phyloP scores from a whole-genome alignment of 2,888 invertebrate genomes.

The Caenorhabditis afra region DNA sequence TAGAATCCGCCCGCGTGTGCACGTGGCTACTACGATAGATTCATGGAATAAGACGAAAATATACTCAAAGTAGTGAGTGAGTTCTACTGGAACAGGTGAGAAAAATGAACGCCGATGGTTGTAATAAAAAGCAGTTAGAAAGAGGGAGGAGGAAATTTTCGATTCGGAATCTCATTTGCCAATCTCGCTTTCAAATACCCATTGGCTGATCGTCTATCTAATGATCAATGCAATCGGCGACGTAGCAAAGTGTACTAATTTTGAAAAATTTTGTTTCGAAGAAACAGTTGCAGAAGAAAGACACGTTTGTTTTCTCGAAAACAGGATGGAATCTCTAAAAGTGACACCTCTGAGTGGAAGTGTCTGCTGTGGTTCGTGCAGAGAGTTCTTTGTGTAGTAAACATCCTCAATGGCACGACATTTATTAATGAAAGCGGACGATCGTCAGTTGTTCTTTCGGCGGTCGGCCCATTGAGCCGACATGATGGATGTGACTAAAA shows the following conservation, averaged over 20 bases:
- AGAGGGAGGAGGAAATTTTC: conserved; percentile 35
- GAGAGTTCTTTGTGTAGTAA: conserved; percentile 42
- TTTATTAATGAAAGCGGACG: conserved; percentile 58
- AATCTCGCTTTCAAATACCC: conserved; percentile 45
- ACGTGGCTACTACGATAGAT: conserved; percentile 28
- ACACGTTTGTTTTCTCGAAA: not conserved
- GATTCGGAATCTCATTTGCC: conserved; percentile 56
- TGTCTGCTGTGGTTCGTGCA: conserved; percentile 27
- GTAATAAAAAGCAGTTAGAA: conserved; percentile 51
- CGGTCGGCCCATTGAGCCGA: conserved; percentile 35
- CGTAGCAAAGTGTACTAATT: conserved; percentile 21
- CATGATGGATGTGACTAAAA: conserved; percentile 50
- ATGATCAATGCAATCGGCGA: conserved; percentile 20
- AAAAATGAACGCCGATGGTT: conserved; percentile 23
- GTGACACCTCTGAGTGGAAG: conserved; percentile 41
- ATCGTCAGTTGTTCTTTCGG: conserved; percentile 54
- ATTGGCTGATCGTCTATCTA: conserved; percentile 35
- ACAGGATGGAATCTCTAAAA: conserved; percentile 13
- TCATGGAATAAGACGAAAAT: conserved; percentile 1
- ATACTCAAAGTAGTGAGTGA: conserved; percentile 12
- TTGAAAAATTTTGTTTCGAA: conserved; percentile 8
- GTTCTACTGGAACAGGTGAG: conserved; percentile 28
- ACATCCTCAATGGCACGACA: conserved; percentile 53
- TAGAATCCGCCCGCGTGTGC: conserved; percentile 22
- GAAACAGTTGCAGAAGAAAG: not conserved